Base-by-base conservation (phyloP, 2,797 vertebrate genomes). In the Lycodopsis pacificus region DNA sequence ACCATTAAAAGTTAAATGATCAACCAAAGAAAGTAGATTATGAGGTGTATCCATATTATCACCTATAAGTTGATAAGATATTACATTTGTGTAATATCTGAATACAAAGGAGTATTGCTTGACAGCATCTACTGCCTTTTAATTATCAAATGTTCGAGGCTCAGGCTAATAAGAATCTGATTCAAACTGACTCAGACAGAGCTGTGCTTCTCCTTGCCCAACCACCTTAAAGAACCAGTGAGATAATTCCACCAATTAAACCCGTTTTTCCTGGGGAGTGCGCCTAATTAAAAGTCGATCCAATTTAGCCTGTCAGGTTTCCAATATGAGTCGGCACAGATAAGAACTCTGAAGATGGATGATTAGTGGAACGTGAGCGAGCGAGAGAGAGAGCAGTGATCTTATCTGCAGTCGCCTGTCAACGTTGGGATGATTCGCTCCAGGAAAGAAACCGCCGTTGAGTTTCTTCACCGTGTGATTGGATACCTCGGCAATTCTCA, bases 261-360 rank as follows among this genome's bases (percentile, higher is more conserved):
- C 66, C 77, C 76, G 64, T 90, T 93, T 91, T 87, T 85, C 83
- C 81, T 49, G 10, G 62, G 73, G 90, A 93, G 81, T 80, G 63
- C 73, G 74, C 71, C 88, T 92, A 91, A 94, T 94, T 93, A 93
- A 90, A 93, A 93, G 89, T 87, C 84, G 83, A 92, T 93, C 78
- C 81, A 92, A 91, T 94, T 93, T 88, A 83, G 67, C 64, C 67
- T 46, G 84, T 90, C 87, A 82, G 85, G 79, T 74, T 90, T 88
- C 74, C 77, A 81, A 83, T 83, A 62, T 40, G 76, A 91, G 70
- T 83, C 76, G 51, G 82, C 69, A 48, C 40, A 73, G 86, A 92
- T 91, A 88, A 88, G 77, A 80, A 80, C 69, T 61, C 51, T 48
- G 74, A 84, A 84, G 68, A 80, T 73, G 81, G 69, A 79, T 83